Conservation (phyloP, 2,113 vertebrate species). For the Mustelus asterias region DNA sequence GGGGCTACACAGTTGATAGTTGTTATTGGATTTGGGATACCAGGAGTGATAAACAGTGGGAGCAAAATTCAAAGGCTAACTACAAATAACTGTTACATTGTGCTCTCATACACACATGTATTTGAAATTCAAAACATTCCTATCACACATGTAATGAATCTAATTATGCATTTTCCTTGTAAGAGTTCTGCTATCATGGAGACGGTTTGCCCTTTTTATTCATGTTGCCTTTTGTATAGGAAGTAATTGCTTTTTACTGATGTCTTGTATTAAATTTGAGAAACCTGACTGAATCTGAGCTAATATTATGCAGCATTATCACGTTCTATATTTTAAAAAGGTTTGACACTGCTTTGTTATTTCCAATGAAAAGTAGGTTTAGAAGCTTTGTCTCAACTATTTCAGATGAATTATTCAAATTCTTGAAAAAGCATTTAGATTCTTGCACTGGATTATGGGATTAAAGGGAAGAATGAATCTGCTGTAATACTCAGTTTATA, state of each 20-base stretch:
- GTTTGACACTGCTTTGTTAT: neutral
- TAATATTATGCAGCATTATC: neutral
- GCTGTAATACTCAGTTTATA: constrained; percentile 1
- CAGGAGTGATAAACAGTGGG: no score
- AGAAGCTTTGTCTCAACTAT: neutral
- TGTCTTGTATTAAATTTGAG: neutral
- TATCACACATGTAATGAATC: neutral
- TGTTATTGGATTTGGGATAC: neutral
- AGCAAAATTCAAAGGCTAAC: neutral
- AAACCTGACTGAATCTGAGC: neutral
- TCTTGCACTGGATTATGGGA: neutral
- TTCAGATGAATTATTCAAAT: neutral
- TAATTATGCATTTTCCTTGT: neutral
- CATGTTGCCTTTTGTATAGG: neutral
- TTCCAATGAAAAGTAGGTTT: neutral
- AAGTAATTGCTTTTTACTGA: neutral
- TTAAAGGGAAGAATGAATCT: constrained; percentile 17
- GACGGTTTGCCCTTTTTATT: neutral
- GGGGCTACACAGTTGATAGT: no score
- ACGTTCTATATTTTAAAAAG: neutral
- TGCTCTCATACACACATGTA: neutral
- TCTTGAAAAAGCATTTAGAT: neutral
- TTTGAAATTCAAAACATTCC: neutral
- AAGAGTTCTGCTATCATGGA: neutral
- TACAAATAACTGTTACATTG: neutral